A percentile compares a stretch with the other conserved stretches of the same genome.
phyloP scores from a whole-genome alignment of 2,888 invertebrate species.

The Cistogaster globosa region DNA sequence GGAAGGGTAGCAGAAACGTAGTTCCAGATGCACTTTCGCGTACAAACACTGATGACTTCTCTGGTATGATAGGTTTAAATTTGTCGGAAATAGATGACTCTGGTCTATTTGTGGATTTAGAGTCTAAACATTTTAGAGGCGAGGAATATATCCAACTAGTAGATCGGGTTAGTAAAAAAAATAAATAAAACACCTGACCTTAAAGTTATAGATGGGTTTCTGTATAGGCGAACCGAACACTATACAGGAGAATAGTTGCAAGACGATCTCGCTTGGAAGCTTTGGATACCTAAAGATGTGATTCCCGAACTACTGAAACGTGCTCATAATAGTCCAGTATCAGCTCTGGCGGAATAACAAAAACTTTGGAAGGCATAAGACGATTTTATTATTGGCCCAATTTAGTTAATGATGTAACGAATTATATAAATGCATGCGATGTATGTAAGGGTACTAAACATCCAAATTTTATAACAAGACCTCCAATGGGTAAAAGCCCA shows the following conservation, averaged over 20 bases:
- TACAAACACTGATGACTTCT: neutral
- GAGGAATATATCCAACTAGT: no score
- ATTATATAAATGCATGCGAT: neutral
- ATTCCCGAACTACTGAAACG: neutral
- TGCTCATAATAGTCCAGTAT: neutral
- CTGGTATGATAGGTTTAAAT: no score
- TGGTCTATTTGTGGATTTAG: neutral
- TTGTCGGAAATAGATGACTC: no score
- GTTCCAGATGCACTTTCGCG: conserved; percentile 7
- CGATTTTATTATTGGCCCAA: conserved; percentile 5
- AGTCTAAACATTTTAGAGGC: neutral
- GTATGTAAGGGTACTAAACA: neutral
- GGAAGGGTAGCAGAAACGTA: neutral
- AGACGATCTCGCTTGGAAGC: conserved; percentile 1
- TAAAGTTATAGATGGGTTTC: no score
- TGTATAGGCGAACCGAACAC: no score
- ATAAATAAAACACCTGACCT: no score
- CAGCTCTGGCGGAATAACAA: no score
- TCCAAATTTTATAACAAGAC: neutral
- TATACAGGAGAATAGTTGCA: neutral
- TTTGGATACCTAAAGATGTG: neutral
- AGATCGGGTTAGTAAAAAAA: no score
- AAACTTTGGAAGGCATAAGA: neutral
- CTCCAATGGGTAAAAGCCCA: neutral
- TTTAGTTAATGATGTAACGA: neutral